A percentile compares a stretch with the other conserved stretches of the same genome.
Evolutionary conservation across 2,113 vertebrate genomes (phyloP).

Genomic region (Coregonus clupeaformis): DNA sequence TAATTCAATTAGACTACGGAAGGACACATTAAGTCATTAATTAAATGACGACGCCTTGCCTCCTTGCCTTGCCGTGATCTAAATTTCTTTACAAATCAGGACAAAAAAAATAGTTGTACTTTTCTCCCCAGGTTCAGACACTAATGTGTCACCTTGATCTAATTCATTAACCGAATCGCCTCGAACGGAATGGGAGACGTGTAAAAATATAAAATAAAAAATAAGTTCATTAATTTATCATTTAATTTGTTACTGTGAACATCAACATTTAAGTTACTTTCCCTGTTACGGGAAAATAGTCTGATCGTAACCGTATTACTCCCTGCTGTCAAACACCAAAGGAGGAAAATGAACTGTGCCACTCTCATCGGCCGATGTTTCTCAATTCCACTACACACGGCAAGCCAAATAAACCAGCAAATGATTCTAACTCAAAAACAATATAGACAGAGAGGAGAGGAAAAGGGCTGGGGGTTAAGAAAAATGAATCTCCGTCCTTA

Average conservation of each 20-base stretch:
- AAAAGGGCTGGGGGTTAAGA: background rate
- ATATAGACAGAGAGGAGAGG: conserved; percentile 14
- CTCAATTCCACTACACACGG: conserved; percentile 19
- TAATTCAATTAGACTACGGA: conserved; percentile 60
- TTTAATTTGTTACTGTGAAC: conserved; percentile 2
- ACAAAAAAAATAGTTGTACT: conserved; percentile 20
- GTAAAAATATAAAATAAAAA: no score
- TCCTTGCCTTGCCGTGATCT: conserved; percentile 27
- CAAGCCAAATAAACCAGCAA: conserved; percentile 37
- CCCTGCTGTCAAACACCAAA: conserved; percentile 3
- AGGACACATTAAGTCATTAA: conserved; percentile 55
- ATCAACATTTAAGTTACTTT: conserved; percentile 1
- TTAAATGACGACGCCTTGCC: conserved; percentile 43
- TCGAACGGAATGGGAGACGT: no score
- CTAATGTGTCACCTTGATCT: conserved; percentile 53
- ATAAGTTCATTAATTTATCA: conserved; percentile 1
- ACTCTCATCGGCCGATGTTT: background rate
- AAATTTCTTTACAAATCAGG: conserved; percentile 35
- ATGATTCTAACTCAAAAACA: conserved; percentile 32
- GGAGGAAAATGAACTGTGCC: conserved; percentile 20
- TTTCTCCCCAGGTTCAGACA: conserved; percentile 21
- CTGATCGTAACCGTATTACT: background rate
- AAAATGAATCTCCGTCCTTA: conserved; percentile 16
- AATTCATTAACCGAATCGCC: conserved; percentile 44
- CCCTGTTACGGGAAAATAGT: background rate